A percentile compares a stretch with the other conserved stretches of the same genome.
Conservation (phyloP, 2,888 invertebrate genomes). For the Tortricodes alternella region DNA sequence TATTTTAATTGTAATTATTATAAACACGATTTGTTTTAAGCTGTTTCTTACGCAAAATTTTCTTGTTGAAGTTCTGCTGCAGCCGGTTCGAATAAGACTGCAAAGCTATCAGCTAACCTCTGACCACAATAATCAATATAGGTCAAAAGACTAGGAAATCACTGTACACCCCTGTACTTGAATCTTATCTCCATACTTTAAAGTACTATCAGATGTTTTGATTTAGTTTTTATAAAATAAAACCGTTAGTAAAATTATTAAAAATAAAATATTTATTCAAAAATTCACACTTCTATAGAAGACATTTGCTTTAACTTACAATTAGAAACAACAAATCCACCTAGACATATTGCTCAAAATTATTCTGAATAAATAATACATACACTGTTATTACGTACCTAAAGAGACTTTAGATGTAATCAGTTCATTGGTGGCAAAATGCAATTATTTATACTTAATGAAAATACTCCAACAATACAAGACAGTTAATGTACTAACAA, state of each 20-base stretch:
- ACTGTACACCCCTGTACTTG: too few relatives aligned
- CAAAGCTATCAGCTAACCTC: conserved; percentile 53
- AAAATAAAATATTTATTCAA: conserved; percentile 77
- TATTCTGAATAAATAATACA: conserved; percentile 38
- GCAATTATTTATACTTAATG: conserved; percentile 21
- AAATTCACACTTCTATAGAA: conserved; percentile 74
- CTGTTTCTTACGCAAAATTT: too few relatives aligned
- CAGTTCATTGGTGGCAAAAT: conserved; percentile 6
- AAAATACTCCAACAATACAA: conserved; percentile 21
- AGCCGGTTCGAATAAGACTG: neutral
- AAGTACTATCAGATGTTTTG: neutral
- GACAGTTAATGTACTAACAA: too few relatives aligned
- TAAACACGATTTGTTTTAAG: neutral
- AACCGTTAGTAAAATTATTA: conserved; percentile 38
- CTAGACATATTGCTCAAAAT: conserved; percentile 62
- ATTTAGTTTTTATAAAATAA: conserved; percentile 2
- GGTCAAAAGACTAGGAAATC: conserved; percentile 45
- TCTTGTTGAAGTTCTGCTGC: neutral
- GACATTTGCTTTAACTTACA: conserved; percentile 64
- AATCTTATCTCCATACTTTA: conserved; percentile 16
- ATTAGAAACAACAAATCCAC: conserved; percentile 58
- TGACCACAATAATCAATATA: conserved; percentile 66
- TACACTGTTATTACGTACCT: conserved; percentile 9
- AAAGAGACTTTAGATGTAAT: conserved; percentile 5
- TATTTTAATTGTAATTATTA: too few relatives aligned